Conservation (phyloP, 1,140 invertebrate species). For the Cydia splendana region DNA sequence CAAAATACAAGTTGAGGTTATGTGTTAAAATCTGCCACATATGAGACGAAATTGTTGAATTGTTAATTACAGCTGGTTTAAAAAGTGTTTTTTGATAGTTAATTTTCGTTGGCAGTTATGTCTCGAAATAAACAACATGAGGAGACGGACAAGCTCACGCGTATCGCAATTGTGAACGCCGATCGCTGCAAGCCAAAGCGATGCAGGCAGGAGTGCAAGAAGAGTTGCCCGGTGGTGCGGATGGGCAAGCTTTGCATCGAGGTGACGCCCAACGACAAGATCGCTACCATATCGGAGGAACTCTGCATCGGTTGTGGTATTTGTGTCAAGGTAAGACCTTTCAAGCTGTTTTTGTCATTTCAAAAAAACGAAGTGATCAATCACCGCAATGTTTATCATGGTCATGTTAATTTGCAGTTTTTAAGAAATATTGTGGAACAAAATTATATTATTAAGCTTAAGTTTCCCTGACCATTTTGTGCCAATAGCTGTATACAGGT, state of each 20-base stretch:
- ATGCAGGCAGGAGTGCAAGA: slow-evolving; percentile 99
- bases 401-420: no score
- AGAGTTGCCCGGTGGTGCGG: slow-evolving; percentile 98
- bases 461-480: no score
- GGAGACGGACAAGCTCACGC: slow-evolving; percentile 94
- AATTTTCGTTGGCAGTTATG: slow-evolving; percentile 79
- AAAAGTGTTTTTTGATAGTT: slow-evolving; percentile 35
- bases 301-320: slow-evolving; percentile 99
- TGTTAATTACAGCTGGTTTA: slow-evolving; percentile 36
- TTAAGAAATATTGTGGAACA: no score
- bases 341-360: slow-evolving; percentile 31
- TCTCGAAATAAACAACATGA: slow-evolving; percentile 88
- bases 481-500: no score
- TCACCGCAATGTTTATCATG: background rate
- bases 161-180: slow-evolving; percentile 99
- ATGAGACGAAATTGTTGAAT: slow-evolving; percentile 47
- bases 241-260: slow-evolving; percentile 99
- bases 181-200: slow-evolving; percentile 99
- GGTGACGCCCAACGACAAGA: slow-evolving; percentile 98
- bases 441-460: no score
- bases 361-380: background rate
- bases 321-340: slow-evolving; percentile 89
- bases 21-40: slow-evolving; percentile 62
- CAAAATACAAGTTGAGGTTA: slow-evolving; percentile 26
- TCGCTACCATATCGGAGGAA: slow-evolving; percentile 98